A percentile compares a stretch with the other conserved stretches of the same genome.
phyloP scores from a whole-genome alignment of 2,797 vertebrate species.

The Vespertilio murinus region DNA sequence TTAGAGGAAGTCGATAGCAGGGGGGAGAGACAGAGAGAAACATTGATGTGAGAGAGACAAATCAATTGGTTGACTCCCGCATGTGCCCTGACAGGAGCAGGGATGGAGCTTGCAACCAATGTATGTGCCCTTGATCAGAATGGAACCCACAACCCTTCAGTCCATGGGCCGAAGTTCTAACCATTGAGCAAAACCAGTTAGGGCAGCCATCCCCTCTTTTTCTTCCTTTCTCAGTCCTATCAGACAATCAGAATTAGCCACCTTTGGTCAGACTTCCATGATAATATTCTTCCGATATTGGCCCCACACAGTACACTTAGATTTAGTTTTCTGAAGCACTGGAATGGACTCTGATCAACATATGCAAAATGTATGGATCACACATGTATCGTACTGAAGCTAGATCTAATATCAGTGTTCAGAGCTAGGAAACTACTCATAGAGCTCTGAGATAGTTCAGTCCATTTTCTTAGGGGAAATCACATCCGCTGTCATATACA shows the following conservation, averaged over 20 bases:
- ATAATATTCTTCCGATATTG: neutral
- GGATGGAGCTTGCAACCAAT: no score
- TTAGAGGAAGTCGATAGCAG: no score
- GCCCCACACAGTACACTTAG: rapidly evolving
- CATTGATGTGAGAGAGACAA: no score
- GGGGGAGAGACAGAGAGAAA: no score
- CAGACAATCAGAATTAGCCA: neutral
- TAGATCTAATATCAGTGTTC: neutral
- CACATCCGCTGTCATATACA: neutral
- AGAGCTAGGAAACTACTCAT: neutral
- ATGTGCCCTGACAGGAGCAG: no score
- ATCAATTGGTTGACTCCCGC: no score
- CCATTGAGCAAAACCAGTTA: no score
- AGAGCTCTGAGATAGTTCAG: neutral
- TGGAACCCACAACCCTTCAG: no score
- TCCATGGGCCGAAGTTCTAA: no score
- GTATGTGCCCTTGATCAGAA: no score
- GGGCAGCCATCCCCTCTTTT: neutral
- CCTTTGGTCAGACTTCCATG: neutral
- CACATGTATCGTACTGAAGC: neutral
- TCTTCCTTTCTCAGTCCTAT: neutral
- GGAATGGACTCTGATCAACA: neutral
- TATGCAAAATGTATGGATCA: neutral
- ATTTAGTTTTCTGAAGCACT: neutral
- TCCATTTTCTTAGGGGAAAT: neutral